phyloP scores from a whole-genome alignment of 2,888 invertebrate species.

The Cancer borealis region DNA sequence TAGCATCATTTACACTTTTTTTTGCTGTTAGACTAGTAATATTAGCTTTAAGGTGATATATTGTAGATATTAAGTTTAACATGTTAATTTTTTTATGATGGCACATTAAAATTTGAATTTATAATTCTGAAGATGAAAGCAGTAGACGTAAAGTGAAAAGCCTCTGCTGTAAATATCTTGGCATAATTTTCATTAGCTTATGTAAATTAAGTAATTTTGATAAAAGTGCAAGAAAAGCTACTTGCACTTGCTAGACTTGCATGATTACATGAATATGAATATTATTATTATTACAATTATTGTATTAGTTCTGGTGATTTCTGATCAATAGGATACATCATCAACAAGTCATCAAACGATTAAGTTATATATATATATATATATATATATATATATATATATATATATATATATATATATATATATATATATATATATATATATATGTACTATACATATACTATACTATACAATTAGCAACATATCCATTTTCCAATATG shows the following conservation, averaged over 20 bases:
- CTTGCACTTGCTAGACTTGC: neutral
- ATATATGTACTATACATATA: no score
- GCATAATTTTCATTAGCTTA: conserved; percentile 5
- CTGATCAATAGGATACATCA: neutral
- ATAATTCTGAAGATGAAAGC: neutral
- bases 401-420: no score
- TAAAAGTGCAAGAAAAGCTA: neutral
- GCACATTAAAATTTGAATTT: neutral
- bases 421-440: no score
- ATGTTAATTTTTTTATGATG: neutral
- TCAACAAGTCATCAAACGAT: no score
- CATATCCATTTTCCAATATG: neutral
- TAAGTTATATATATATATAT: no score
- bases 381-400: no score
- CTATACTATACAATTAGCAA: neutral
- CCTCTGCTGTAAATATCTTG: neutral
- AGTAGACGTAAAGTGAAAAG: neutral
- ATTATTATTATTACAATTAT: no score
- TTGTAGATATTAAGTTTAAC: conserved; percentile 13
- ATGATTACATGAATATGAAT: neutral
- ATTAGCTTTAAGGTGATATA: conserved; percentile 16
- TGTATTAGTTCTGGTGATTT: neutral
- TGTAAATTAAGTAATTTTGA: neutral
- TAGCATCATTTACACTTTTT: neutral
- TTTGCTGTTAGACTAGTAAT: neutral